Conservation (phyloP, 2,888 invertebrate species). For the Ochropleura leucogaster region DNA sequence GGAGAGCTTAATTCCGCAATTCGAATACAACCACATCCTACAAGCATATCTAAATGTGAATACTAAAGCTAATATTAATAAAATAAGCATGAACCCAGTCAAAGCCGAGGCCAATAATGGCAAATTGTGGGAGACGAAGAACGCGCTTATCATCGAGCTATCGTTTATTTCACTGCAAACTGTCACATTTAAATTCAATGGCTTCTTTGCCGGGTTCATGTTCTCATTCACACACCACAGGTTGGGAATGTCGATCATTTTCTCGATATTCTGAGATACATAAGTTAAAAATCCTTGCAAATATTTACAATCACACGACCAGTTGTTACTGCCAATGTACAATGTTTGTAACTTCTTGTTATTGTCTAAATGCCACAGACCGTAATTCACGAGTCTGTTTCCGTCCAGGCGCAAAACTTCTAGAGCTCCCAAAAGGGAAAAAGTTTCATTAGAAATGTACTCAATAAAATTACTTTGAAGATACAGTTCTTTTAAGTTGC, state of each 20-base stretch:
- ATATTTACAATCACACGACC: conserved; percentile 98
- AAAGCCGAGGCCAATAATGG: conserved; percentile 95
- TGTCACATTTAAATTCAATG: conserved; percentile 95
- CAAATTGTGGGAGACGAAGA: conserved; percentile 95
- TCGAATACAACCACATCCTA: conserved; percentile 96
- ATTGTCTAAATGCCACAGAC: conserved; percentile 94
- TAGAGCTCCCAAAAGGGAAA: conserved; percentile 94
- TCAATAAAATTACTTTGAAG: conserved; percentile 96
- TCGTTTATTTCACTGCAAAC: conserved; percentile 96
- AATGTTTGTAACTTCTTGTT: conserved; percentile 94
- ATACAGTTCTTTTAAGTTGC: conserved; percentile 95
- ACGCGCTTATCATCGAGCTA: conserved; percentile 94
- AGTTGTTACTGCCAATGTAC: conserved; percentile 95
- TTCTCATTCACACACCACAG: conserved; percentile 95
- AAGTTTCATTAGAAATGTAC: conserved; percentile 95
- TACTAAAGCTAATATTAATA: conserved; percentile 94
- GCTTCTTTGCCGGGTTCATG: conserved; percentile 92
- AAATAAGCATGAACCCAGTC: conserved; percentile 94
- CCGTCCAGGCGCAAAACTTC: conserved; percentile 96
- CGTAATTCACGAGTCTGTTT: conserved; percentile 95
- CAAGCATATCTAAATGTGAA: conserved; percentile 97
- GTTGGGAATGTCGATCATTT: conserved; percentile 93
- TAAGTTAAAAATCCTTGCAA: conserved; percentile 95
- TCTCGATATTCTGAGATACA: conserved; percentile 94
- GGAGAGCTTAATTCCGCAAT: conserved; percentile 96